Conservation (phyloP, 2,113 vertebrate species). For the Brachyistius frenatus region DNA sequence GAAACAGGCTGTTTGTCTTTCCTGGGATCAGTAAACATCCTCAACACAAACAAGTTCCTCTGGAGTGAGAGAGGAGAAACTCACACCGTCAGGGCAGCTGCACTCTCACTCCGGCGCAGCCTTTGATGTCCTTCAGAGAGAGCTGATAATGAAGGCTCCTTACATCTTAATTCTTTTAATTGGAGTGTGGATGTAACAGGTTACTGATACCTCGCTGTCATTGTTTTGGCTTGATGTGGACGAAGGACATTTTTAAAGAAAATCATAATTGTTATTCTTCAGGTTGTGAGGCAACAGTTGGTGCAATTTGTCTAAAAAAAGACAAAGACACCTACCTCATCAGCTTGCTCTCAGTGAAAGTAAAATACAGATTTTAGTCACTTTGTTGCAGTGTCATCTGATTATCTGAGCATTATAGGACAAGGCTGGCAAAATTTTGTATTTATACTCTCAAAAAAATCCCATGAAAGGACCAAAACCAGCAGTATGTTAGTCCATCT, state of each 20-base stretch:
- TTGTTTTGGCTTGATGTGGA: conserved; percentile 45
- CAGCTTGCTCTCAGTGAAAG: neutral
- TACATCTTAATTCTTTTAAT: conserved; percentile 83
- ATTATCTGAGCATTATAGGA: too few species aligned
- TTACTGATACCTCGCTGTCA: conserved; percentile 55
- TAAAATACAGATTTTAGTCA: neutral
- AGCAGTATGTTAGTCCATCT: too few species aligned
- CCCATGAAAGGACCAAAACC: too few species aligned
- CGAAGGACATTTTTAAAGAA: neutral
- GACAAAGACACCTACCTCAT: neutral
- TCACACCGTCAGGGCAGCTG: conserved; percentile 83
- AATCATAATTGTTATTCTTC: conserved; percentile 21
- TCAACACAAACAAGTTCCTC: conserved; percentile 82
- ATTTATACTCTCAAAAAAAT: too few species aligned
- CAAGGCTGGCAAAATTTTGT: too few species aligned
- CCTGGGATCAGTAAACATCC: conserved; percentile 86
- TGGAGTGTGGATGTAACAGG: conserved; percentile 71
- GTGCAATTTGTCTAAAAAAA: conserved; percentile 9
- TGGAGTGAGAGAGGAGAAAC: conserved; percentile 80
- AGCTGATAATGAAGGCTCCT: conserved; percentile 80
- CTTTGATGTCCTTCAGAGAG: conserved; percentile 83
- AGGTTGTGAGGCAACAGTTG: neutral
- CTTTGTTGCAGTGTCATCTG: too few species aligned
- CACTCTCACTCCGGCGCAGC: conserved; percentile 79
- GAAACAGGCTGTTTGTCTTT: conserved; percentile 83